These are phyloP conservation scores for Drosophila suboccidentalis DNA, from an alignment of 2,888 invertebrate species.

Conservation along the genomic window DNA sequence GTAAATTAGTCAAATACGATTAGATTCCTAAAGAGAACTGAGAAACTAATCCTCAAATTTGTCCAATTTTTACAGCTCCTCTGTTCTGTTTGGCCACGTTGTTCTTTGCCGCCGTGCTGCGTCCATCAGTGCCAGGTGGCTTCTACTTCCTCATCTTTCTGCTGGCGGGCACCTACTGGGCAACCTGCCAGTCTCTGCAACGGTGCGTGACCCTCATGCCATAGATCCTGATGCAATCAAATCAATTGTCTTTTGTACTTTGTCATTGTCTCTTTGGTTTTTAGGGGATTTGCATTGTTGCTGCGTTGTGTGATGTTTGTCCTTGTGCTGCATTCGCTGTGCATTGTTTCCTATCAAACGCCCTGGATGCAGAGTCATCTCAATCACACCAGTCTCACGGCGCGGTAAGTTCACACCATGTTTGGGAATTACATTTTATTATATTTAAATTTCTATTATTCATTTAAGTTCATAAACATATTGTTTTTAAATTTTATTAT, in stretches of 20 bases:
- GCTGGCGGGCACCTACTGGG: conserved; percentile 94
- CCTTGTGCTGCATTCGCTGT: conserved; percentile 90
- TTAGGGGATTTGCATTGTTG: conserved; percentile 90
- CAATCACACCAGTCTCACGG: conserved; percentile 89
- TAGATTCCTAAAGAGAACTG: too few relatives aligned
- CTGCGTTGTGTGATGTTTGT: conserved; percentile 91
- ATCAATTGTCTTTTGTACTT: conserved; percentile 35
- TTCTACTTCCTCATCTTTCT: conserved; percentile 96
- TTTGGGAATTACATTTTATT: not conserved
- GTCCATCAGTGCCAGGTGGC: conserved; percentile 93
- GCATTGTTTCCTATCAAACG: conserved; percentile 93
- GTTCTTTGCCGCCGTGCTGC: conserved; percentile 87
- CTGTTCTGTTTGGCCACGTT: conserved; percentile 83
- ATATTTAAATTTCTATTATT: too few relatives aligned
- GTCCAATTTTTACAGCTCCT: conserved; percentile 71
- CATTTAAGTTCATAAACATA: too few relatives aligned
- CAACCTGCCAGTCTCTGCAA: conserved; percentile 91
- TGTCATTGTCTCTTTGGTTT: conserved; percentile 22
- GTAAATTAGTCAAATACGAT: too few relatives aligned
- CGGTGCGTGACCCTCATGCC: conserved; percentile 77
- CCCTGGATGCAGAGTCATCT: conserved; percentile 92
- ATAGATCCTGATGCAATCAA: conserved; percentile 43
- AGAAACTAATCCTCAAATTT: not conserved
- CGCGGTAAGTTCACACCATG: conserved; percentile 88
- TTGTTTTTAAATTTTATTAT: too few relatives aligned